Evolutionary conservation across 2,888 invertebrate genomes (phyloP), one percentile per base, ranked within the genome.

Genomic region (Cryptosula pallasiana): DNA sequence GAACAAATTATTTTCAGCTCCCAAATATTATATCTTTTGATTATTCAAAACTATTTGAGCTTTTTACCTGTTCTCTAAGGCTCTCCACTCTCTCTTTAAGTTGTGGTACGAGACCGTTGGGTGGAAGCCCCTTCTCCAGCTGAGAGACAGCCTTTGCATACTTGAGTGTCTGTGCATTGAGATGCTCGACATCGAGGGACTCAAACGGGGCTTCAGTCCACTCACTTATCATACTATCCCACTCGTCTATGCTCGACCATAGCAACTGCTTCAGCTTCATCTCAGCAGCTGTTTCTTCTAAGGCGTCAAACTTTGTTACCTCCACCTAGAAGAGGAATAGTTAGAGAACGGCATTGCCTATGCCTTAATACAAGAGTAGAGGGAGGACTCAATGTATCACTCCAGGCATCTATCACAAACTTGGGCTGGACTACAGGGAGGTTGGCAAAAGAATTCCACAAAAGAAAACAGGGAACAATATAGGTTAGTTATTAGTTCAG

Each of bases 91-190:
- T 90, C 73, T 89, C 89, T 78, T 91, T 92, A 71, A 95, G 87
- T 75, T 87, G 87, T 0, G 92, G 91, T 0, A 94, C 89, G 23
- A 94, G 90, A 76, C 90, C 88, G 82, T 94, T 95, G 0, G 88
- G 83, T 0, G 94, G 93, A 35, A 95, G 81, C 27, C 92, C 92
- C 81, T 94, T 93, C 80, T 93, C 93, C 71, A 94, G 87, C 87
- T 90, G 92, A 81, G 87, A 88, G 79, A 90, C 90, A 82, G 89
- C 91, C 86, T 89, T 93, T 81, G 89, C 86, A 83, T 88, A 91
- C 84, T 87, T 90, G 78, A 85, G 89, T 76, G 87, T 90, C 78
- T 87, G 89, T 71, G 87, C 87, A 79, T 86, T 87, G 85, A 95
- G 89, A 0, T 91, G 90, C 25, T 92, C 92, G 0, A 91, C 88